Evolutionary conservation across 2,113 vertebrate genomes (phyloP).

Genomic region (Amazona guildingii): DNA sequence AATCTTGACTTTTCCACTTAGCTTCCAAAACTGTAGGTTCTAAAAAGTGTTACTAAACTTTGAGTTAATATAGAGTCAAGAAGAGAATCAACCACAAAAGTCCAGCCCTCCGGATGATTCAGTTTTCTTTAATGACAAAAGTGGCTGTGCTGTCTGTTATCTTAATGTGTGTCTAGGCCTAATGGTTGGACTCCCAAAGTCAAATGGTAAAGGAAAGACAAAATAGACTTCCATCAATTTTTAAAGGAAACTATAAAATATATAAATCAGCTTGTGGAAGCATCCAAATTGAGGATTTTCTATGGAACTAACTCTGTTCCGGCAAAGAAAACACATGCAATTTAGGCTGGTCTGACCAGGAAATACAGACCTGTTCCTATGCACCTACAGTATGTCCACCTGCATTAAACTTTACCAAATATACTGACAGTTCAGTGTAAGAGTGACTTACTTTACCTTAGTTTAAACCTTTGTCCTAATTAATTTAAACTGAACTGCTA

Average conservation of each 20-base stretch:
- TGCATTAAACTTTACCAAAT: background rate
- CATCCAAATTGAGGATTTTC: background rate
- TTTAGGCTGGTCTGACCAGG: background rate
- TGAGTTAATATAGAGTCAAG: background rate
- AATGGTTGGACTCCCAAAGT: background rate
- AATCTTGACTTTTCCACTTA: background rate
- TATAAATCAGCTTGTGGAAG: background rate
- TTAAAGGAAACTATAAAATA: background rate
- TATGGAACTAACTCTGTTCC: background rate
- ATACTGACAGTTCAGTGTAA: background rate
- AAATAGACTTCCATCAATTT: background rate
- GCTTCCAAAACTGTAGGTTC: background rate
- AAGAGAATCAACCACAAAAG: background rate
- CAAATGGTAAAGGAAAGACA: background rate
- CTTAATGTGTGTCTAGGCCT: background rate
- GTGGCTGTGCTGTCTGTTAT: background rate
- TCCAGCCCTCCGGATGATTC: background rate
- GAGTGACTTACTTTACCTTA: background rate
- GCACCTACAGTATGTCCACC: background rate
- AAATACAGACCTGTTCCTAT: background rate
- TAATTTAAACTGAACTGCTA: slow-evolving; percentile 3
- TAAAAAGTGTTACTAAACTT: background rate
- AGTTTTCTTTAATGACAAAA: background rate
- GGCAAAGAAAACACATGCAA: background rate
- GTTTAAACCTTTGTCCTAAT: slow-evolving; percentile 3